Base-by-base conservation (phyloP, 2,888 invertebrate species). In the Aproaerema taeniolella region DNA sequence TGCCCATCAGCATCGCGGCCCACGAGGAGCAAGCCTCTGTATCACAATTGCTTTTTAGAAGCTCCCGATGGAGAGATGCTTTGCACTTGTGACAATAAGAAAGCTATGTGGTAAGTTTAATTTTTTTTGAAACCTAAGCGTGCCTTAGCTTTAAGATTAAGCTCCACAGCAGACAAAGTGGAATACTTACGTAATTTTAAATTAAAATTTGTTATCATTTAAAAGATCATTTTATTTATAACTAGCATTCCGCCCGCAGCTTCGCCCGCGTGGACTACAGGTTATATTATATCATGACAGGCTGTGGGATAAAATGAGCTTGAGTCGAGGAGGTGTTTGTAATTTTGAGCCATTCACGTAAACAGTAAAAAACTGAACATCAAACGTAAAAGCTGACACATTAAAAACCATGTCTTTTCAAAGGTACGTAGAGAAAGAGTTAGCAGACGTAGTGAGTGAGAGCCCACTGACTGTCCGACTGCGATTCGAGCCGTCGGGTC, bases 11-110 rank as follows among this genome's bases (percentile, higher is more conserved):
- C n/a, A n/a, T n/a, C n/a, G 3, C 50, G 79, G 47, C 53, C 72
- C 2, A 81, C 82, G 4, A 76, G 92, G n/a, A 79, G 88, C 11
- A 91, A 89, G 49, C 91, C 91, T 0, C 77, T 95, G 33, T 95
- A 95, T 69, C 90, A 94, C 65, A 95, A 95, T 74, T 94, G 94
- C 54, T 89, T 89, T 47, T 69, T 95, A 45, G 82, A 91, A 67
- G 94, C 95, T 0, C 94, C 94, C 0, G 94, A 95, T 61, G 93
- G 93, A 2, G 92, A 93, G 45, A 67, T 91, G 2, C 77, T 95
- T 7, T 93, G 94, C 58, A 93, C 93, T 0, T 93, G 93, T 59
- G 93, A 94, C 54, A 82, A 76, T 7, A 91, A 89, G 47, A 95
- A 95, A 62, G 94, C 93, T 1, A 69, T 89, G 46, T 95, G 95